Evolutionary conservation across 2,888 invertebrate species (phyloP), one percentile per base, ranked within the genome.

Genomic region (Abrostola tripartita): DNA sequence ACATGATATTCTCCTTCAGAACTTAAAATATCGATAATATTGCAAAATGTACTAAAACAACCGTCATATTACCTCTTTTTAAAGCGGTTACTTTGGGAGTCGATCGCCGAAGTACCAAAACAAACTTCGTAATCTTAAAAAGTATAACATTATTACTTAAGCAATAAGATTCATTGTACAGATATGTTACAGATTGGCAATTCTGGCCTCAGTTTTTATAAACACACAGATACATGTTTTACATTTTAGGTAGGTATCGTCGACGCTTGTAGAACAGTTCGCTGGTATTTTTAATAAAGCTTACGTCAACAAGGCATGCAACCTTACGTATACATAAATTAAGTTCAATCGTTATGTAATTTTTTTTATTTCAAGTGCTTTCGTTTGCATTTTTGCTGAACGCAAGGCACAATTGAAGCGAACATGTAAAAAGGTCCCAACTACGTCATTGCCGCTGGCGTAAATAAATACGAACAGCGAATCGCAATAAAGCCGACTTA

Each of bases 401-500:
- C 66, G 50, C 53, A 36, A 51, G 61, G 60, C 67, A 65, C 68
- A 76, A 71, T 69, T 57, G 56, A 57, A 57, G 72, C 72, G 66
- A 75, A 71, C 65, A 71, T 63, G 64, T 59, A 68, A 52, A 60
- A 62, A 66, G 53, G 56, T 64, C 24, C 24, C 24, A 61, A 66
- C 67, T 62, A 63, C 55, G 71, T 62, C 68, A 64, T 59, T 58
- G 66, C 64, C 62, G 58, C 52, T 64, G 54, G 58, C 68, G 70
- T 68, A 67, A 80, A 82, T 82, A 82, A 82, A 87, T 85, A 79
- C 81, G 77, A 82, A 83, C 83, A 75, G 77, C 80, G 80, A 81
- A 84, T 72, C 76, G 81, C 81, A 84, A 86, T 87, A 85, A 85
- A 86, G 85, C 62, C 78, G 79, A 81, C 82, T 85, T 87, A 87